Evolutionary conservation across 2,888 invertebrate genomes (phyloP).

Genomic region (Harpagoxenus sublaevis): DNA sequence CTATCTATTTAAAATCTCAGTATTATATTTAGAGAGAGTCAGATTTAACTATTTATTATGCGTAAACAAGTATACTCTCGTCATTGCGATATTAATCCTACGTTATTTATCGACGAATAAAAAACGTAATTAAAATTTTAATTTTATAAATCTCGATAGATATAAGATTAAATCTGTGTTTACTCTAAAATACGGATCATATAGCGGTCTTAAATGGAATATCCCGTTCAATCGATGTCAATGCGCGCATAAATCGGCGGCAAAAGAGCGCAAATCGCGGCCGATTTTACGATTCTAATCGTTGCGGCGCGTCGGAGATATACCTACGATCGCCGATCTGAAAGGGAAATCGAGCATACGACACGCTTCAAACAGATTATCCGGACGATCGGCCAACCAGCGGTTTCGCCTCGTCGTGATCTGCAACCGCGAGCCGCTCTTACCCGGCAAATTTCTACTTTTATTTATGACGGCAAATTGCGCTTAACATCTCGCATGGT

Average conservation of each 20-base stretch:
- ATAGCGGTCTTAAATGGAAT: neutral
- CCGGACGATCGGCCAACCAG: constrained; percentile 68
- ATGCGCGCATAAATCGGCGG: constrained; percentile 7
- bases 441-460: constrained; percentile 54
- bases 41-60: neutral
- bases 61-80: neutral
- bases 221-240: constrained; percentile 22
- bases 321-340: constrained; percentile 75
- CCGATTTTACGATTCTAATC: constrained; percentile 74
- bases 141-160: neutral
- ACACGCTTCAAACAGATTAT: constrained; percentile 73
- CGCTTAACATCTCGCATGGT: constrained; percentile 25
- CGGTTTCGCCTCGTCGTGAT: constrained; percentile 69
- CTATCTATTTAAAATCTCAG: neutral
- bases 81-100: neutral
- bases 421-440: constrained; percentile 64
- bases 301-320: constrained; percentile 63
- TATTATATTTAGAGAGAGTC: neutral
- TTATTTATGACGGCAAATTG: constrained; percentile 69
- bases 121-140: neutral
- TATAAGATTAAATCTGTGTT: neutral
- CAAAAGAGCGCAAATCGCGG: constrained; percentile 40
- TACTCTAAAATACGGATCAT: neutral
- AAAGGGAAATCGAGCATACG: constrained; percentile 78
- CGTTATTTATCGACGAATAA: neutral